Conservation (phyloP, 1,140 invertebrate genomes). For the Tribolium madens region DNA sequence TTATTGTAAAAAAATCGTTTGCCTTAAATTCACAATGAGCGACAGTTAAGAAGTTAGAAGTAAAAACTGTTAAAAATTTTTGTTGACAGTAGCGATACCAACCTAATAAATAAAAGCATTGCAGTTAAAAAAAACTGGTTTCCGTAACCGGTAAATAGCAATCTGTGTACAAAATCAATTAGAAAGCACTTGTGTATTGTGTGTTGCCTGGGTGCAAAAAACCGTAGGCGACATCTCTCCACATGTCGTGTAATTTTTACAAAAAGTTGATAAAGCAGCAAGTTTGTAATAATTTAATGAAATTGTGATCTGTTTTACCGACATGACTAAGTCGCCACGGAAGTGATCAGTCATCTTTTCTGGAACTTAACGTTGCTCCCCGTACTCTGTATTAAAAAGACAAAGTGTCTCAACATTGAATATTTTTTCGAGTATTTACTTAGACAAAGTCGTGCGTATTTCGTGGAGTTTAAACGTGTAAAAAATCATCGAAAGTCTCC, state of each 20-base stretch:
- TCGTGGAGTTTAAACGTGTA: conserved; percentile 6
- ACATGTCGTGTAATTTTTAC: no score
- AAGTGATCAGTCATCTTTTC: conserved; percentile 65
- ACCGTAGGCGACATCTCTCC: no score
- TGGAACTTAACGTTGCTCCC: conserved; percentile 54
- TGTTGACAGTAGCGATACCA: no score
- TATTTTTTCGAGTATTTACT: conserved; percentile 47
- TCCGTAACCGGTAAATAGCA: no score
- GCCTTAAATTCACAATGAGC: no score
- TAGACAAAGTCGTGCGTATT: neutral
- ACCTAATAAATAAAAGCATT: no score
- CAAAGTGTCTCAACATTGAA: conserved; percentile 41
- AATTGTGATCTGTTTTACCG: conserved; percentile 39
- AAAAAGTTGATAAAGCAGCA: neutral
- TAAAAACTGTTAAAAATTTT: no score
- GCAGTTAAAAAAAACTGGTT: no score
- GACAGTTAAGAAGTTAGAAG: no score
- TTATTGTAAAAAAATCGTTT: no score
- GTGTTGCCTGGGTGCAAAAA: neutral
- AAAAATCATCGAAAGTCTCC: conserved; percentile 52
- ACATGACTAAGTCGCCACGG: conserved; percentile 58
- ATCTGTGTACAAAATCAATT: no score
- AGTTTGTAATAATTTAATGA: neutral
- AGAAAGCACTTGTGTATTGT: no score
- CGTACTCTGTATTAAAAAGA: conserved; percentile 36